Conservation (phyloP, 2,888 invertebrate species). For the Hyppa rectilinea region DNA sequence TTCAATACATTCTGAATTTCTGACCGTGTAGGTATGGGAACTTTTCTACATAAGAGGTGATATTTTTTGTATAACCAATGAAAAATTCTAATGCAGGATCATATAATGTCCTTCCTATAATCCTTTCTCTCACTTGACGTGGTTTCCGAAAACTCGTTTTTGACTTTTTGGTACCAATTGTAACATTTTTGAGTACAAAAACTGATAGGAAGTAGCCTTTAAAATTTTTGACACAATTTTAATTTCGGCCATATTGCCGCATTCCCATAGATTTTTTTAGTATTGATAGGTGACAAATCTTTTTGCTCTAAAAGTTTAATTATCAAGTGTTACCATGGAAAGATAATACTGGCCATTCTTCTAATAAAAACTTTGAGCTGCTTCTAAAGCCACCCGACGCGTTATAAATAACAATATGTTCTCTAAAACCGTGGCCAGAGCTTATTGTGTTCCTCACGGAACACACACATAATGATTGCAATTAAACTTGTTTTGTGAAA, state of each 20-base stretch:
- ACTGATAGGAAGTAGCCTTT: background rate
- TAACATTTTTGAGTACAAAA: background rate
- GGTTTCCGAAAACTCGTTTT: too few relatives aligned
- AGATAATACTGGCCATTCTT: background rate
- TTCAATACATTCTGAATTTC: too few relatives aligned
- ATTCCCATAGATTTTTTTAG: background rate
- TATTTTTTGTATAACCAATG: too few relatives aligned
- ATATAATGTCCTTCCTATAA: too few relatives aligned
- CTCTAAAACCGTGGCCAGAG: background rate
- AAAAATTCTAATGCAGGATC: too few relatives aligned
- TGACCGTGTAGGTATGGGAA: too few relatives aligned
- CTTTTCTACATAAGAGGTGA: too few relatives aligned
- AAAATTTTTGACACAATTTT: background rate
- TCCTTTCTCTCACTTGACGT: too few relatives aligned
- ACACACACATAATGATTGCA: conserved; percentile 45
- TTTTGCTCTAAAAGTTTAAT: background rate
- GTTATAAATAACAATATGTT: background rate
- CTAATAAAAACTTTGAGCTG: background rate
- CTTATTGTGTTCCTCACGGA: conserved; percentile 13
- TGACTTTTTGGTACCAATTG: too few relatives aligned
- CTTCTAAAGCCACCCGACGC: background rate
- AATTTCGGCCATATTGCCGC: too few relatives aligned
- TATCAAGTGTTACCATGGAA: background rate
- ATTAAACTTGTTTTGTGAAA: conserved; percentile 59
- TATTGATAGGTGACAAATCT: too few relatives aligned